phyloP scores from a whole-genome alignment of 2,797 vertebrate genomes.

The Enteromius viviparus region DNA sequence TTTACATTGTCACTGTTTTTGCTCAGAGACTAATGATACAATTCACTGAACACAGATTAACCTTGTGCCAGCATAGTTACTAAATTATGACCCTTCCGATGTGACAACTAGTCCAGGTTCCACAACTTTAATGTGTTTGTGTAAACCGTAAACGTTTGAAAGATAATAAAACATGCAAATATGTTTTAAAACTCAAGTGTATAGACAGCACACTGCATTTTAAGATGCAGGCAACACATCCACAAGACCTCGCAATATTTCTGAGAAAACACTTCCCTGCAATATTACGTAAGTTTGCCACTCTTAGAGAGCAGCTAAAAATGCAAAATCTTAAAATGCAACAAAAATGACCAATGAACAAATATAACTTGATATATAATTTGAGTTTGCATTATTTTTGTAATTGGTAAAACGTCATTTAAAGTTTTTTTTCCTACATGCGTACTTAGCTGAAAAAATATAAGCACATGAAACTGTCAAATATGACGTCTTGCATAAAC shows the following conservation, averaged over 20 bases:
- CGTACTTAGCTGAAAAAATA: background rate
- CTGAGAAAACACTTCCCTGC: slow-evolving; percentile 12
- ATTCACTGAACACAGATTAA: slow-evolving; percentile 4
- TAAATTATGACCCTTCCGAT: background rate
- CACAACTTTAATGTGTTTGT: background rate
- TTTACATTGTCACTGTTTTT: background rate
- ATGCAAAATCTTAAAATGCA: background rate
- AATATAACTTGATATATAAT: background rate
- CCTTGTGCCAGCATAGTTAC: background rate
- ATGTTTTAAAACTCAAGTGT: background rate
- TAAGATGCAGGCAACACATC: background rate
- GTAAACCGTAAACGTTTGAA: background rate
- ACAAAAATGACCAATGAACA: background rate
- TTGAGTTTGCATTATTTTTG: background rate
- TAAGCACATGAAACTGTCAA: background rate
- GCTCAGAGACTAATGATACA: background rate
- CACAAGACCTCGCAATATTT: slow-evolving; percentile 8
- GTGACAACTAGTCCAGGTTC: background rate
- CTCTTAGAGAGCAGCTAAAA: background rate
- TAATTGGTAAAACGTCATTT: background rate
- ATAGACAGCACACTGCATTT: background rate
- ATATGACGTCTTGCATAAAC: background rate
- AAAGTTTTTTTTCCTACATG: background rate
- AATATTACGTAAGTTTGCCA: slow-evolving; percentile 37
- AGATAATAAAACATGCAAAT: background rate